Conservation (phyloP, 2,113 vertebrate species). For the Zosterops lateralis region DNA sequence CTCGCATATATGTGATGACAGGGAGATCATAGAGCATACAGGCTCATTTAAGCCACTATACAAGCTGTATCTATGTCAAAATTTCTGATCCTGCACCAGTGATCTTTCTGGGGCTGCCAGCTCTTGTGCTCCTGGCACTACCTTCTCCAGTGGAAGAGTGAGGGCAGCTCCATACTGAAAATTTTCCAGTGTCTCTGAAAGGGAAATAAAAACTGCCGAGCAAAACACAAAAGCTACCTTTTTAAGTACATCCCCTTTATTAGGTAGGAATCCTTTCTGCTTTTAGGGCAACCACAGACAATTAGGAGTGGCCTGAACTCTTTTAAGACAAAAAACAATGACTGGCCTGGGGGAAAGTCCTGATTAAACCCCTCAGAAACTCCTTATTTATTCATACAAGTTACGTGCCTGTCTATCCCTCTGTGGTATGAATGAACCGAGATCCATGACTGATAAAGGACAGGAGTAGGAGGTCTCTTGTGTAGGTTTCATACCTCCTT, state of each 20-base stretch:
- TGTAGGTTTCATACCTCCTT: neutral
- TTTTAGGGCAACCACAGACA: neutral
- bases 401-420: fast-evolving
- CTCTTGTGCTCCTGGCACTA: neutral
- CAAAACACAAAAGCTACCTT: neutral
- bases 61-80: neutral
- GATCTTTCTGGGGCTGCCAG: neutral
- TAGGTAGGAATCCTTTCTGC: neutral
- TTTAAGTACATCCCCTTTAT: neutral
- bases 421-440: neutral
- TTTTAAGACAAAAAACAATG: neutral
- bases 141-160: neutral
- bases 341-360: neutral
- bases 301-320: neutral
- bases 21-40: neutral
- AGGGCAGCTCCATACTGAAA: neutral
- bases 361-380: neutral
- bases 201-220: neutral
- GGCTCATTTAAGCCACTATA: neutral
- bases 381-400: neutral
- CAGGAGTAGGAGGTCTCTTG: neutral
- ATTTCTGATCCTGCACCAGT: neutral
- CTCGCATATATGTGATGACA: neutral
- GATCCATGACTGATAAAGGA: neutral
- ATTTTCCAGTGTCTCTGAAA: neutral